A percentile compares a stretch with the other conserved stretches of the same genome.
phyloP scores from a whole-genome alignment of 2,113 vertebrate species.

The Cynopterus brachyotis region DNA sequence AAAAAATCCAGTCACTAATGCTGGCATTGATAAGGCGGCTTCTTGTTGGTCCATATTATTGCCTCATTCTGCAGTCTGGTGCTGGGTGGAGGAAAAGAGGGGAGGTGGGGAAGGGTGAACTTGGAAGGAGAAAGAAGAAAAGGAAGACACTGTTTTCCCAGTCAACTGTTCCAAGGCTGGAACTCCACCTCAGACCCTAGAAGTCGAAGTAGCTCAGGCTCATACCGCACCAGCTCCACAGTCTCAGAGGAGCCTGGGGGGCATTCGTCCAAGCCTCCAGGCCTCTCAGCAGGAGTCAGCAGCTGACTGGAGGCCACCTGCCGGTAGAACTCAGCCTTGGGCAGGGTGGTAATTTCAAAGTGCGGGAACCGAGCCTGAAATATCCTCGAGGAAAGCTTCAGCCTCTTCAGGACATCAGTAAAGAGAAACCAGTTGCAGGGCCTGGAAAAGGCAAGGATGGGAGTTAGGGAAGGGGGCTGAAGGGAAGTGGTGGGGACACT shows the following conservation, averaged over 20 bases:
- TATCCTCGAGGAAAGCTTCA: conserved; percentile 96
- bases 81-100: conserved; percentile 51
- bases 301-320: conserved; percentile 96
- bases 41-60: conserved; percentile 87
- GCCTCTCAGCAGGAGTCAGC: conserved; percentile 84
- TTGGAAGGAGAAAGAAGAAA: conserved; percentile 62
- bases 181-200: conserved; percentile 91
- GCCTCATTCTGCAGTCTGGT: conserved; percentile 83
- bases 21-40: conserved; percentile 82
- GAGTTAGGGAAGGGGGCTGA: background rate
- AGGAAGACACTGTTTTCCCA: conserved; percentile 54
- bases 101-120: conserved; percentile 44
- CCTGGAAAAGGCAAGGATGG: conserved; percentile 77
- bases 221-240: conserved; percentile 94
- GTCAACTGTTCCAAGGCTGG: conserved; percentile 88
- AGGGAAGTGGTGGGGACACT: accelerated
- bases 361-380: conserved; percentile 96
- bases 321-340: conserved; percentile 88
- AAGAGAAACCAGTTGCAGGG: conserved; percentile 99
- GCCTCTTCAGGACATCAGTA: conserved; percentile 92
- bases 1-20: conserved; percentile 77
- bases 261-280: conserved; percentile 78
- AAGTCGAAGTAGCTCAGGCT: conserved; percentile 93
- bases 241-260: conserved; percentile 85
- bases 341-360: conserved; percentile 92